phyloP scores from a whole-genome alignment of 2,113 vertebrate genomes.

The Antechinus stuartii region DNA sequence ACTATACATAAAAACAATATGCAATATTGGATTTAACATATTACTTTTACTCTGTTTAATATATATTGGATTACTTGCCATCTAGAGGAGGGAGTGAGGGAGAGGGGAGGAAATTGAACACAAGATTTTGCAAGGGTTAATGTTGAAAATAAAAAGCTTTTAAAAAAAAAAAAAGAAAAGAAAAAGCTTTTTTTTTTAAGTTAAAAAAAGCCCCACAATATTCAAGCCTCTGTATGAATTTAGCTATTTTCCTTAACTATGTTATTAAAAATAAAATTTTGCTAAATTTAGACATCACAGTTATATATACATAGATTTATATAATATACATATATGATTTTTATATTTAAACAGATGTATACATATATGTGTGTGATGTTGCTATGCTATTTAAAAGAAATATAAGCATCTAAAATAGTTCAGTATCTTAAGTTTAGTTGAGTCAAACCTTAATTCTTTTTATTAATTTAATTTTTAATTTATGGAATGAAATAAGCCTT shows the following conservation, averaged over 20 bases:
- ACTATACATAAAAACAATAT: too few relatives aligned
- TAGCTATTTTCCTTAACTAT: background rate
- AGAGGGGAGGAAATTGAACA: too few relatives aligned
- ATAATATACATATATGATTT: background rate
- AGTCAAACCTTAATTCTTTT: background rate
- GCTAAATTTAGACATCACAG: background rate
- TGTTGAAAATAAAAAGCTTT: too few relatives aligned
- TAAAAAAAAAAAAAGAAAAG: too few relatives aligned
- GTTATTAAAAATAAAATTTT: background rate
- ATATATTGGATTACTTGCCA: too few relatives aligned
- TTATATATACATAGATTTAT: background rate
- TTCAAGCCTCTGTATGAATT: background rate
- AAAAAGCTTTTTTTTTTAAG: too few relatives aligned
- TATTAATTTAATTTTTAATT: too few relatives aligned
- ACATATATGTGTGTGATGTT: background rate
- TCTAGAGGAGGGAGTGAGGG: too few relatives aligned
- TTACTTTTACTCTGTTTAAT: too few relatives aligned
- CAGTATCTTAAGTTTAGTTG: background rate
- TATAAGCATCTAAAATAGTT: background rate
- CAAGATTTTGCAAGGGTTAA: too few relatives aligned
- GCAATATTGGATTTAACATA: too few relatives aligned
- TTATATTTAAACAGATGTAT: background rate
- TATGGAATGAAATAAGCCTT: too few relatives aligned
- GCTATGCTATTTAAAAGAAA: background rate
- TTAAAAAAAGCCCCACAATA: background rate